Conservation (phyloP, 2,888 invertebrate species). For the Monoplex corrugatus region DNA sequence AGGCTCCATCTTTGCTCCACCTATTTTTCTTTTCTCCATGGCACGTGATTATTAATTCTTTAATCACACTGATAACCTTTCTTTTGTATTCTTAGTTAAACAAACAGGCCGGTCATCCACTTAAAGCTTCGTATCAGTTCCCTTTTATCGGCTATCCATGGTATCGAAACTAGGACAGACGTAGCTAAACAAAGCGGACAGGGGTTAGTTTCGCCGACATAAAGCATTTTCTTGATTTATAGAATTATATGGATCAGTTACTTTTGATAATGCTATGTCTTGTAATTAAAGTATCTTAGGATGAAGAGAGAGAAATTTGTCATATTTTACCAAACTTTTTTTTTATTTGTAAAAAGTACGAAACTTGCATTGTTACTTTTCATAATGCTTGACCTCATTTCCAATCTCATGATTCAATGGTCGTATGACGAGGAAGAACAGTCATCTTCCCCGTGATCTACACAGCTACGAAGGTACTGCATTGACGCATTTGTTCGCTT, state of each 20-base stretch:
- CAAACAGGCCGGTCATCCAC: not conserved
- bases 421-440: slow-evolving; percentile 46
- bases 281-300: no score
- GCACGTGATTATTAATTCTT: no score
- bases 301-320: no score
- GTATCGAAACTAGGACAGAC: slow-evolving; percentile 11
- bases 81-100: not conserved
- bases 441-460: slow-evolving; percentile 2
- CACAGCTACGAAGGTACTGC: no score
- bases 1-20: not conserved
- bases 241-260: no score
- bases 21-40: not conserved
- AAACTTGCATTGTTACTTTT: slow-evolving; percentile 22
- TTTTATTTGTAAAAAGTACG: no score
- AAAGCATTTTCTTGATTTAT: not conserved
- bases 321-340: no score
- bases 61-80: not conserved
- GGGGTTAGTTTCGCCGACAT: not conserved
- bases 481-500: not conserved
- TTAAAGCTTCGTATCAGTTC: not conserved
- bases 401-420: slow-evolving; percentile 33
- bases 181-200: not conserved
- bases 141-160: not conserved
- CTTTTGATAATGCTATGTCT: no score
- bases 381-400: slow-evolving; percentile 45